Evolutionary conservation across 2,797 vertebrate species (phyloP).

Genomic region (Chloroceryle inda): DNA sequence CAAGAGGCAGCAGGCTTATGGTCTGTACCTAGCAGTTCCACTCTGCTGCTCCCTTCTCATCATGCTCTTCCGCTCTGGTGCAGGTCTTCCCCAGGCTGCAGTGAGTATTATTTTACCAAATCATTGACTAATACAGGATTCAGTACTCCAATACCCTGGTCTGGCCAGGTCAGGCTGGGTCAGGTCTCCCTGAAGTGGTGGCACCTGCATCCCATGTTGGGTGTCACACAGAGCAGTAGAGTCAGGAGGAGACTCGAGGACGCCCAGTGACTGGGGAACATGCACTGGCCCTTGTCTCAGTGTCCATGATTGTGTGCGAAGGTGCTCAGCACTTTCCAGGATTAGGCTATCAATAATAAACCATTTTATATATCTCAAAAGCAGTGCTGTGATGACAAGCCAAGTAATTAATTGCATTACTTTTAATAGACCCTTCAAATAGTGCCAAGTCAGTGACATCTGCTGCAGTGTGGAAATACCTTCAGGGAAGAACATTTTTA

Average conservation of each 20-base stretch:
- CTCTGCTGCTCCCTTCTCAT: background rate
- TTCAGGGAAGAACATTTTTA: slow-evolving; percentile 80
- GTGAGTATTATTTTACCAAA: background rate
- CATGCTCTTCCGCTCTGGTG: background rate
- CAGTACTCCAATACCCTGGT: background rate
- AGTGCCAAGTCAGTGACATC: slow-evolving; percentile 83
- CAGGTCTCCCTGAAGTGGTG: background rate
- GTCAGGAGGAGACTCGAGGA: background rate
- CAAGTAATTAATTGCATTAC: slow-evolving; percentile 78
- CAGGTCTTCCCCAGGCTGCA: background rate
- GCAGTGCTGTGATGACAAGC: slow-evolving; percentile 76
- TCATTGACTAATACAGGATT: background rate
- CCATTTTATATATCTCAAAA: slow-evolving; percentile 70
- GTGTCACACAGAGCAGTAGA: background rate
- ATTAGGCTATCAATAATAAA: slow-evolving; percentile 61
- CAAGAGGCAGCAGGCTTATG: fast-evolving
- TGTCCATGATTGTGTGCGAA: background rate
- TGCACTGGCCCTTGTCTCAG: background rate
- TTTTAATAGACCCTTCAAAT: slow-evolving; percentile 82
- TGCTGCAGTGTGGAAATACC: slow-evolving; percentile 72
- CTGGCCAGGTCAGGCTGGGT: background rate
- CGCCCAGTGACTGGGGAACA: background rate
- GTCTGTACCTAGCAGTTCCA: background rate
- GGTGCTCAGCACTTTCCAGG: slow-evolving; percentile 2
- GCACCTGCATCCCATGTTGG: background rate